Evolutionary conservation across 2,888 invertebrate species (phyloP).

Genomic region (Seira musarum): DNA sequence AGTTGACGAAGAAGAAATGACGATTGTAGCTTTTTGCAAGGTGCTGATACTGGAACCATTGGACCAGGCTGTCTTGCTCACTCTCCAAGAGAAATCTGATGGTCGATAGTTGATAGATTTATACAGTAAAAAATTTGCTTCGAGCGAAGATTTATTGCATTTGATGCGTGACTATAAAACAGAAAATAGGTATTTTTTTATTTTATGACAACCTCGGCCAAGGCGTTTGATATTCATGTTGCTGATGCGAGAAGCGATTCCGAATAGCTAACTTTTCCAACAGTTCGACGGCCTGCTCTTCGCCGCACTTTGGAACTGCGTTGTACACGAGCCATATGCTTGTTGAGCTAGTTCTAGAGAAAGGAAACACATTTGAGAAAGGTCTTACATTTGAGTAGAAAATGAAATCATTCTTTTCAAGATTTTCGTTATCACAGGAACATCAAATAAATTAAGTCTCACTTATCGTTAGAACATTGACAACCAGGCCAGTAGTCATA

Average conservation of each 20-base stretch:
- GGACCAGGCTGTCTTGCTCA: conserved; percentile 72
- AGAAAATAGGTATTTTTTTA: too few species aligned
- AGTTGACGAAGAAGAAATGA: conserved; percentile 78
- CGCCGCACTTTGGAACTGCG: conserved; percentile 77
- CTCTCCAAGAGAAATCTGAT: conserved; percentile 73
- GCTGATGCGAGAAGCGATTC: conserved; percentile 76
- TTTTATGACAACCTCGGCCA: conserved; percentile 68
- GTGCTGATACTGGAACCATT: conserved; percentile 70
- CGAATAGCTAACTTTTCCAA: conserved; percentile 77
- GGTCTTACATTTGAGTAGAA: background rate
- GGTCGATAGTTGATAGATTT: background rate
- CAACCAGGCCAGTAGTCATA: too few species aligned
- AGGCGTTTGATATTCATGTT: conserved; percentile 69
- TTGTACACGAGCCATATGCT: conserved; percentile 75
- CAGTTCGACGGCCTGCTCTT: conserved; percentile 77
- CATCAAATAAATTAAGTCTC: too few species aligned
- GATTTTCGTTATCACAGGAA: too few species aligned
- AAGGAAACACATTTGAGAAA: background rate
- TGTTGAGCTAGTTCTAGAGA: conserved; percentile 62
- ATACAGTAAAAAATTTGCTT: too few species aligned
- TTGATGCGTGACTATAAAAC: conserved; percentile 12
- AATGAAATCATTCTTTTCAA: background rate
- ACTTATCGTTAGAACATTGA: too few species aligned
- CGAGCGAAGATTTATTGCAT: too few species aligned
- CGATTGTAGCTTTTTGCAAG: conserved; percentile 77